These are phyloP conservation scores for Drosophila suzukii DNA, from an alignment of 1,140 invertebrate species.

Conservation along the genomic window DNA sequence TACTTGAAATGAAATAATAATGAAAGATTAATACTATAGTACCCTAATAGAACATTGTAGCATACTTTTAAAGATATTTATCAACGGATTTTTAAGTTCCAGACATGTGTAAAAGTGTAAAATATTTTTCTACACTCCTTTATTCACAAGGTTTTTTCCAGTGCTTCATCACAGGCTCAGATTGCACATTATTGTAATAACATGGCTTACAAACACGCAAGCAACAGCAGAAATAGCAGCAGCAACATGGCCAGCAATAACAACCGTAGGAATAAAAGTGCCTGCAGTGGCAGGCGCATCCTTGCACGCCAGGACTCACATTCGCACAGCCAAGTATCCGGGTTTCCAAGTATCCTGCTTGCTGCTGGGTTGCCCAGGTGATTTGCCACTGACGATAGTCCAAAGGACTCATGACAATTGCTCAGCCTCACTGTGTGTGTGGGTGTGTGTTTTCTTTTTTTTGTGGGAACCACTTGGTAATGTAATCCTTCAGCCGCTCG, in stretches of 20 bases:
- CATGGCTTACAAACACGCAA: slow-evolving; percentile 79
- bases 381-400: slow-evolving; percentile 62
- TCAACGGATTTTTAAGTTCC: too few relatives aligned
- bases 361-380: slow-evolving; percentile 66
- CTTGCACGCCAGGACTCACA: slow-evolving; percentile 16
- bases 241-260: slow-evolving; percentile 43
- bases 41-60: too few relatives aligned
- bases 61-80: too few relatives aligned
- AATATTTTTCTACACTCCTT: too few relatives aligned
- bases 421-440: slow-evolving; percentile 2
- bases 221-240: slow-evolving; percentile 41
- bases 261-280: slow-evolving; percentile 29
- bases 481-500: slow-evolving; percentile 50
- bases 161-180: slow-evolving; percentile 4
- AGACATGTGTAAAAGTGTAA: too few relatives aligned
- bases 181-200: slow-evolving; percentile 78
- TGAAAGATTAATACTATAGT: too few relatives aligned
- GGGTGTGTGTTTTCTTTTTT: slow-evolving; percentile 8
- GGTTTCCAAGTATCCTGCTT: slow-evolving; percentile 2
- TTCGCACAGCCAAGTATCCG: neutral
- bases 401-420: slow-evolving; percentile 65
- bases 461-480: slow-evolving; percentile 55
- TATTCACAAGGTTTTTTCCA: neutral
- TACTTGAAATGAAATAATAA: too few relatives aligned
- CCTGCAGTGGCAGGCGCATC: slow-evolving; percentile 46